A percentile compares a stretch with the other conserved stretches of the same genome.
These are phyloP conservation scores for Apogon talboti DNA, from an alignment of 2,797 vertebrate species.

Conservation along the genomic window DNA sequence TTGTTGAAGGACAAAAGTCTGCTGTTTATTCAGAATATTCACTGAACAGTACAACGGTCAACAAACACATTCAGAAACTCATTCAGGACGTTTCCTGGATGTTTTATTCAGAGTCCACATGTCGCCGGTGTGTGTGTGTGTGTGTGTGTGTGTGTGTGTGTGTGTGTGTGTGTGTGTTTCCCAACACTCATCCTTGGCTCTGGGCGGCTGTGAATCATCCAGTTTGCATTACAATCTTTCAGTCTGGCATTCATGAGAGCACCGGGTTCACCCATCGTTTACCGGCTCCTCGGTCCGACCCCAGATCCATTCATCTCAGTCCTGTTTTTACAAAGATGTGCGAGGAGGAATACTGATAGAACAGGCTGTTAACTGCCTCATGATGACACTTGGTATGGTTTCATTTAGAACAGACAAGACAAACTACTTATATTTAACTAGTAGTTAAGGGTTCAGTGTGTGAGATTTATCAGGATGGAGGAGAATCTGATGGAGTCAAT, in stretches of 20 bases:
- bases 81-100: conserved; percentile 4
- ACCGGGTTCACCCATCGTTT: conserved; percentile 39
- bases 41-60: not conserved
- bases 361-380: not conserved
- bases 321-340: conserved; percentile 12
- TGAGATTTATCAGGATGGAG: too few species aligned
- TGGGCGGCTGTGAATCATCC: conserved; percentile 60
- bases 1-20: not conserved
- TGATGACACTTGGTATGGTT: conserved; percentile 3
- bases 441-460: not conserved
- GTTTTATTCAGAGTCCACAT: conserved; percentile 42
- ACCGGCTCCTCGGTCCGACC: conserved; percentile 10
- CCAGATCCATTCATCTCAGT: conserved; percentile 3
- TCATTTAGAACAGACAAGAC: not conserved
- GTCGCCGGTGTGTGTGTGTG: conserved; percentile 15
- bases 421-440: conserved; percentile 11
- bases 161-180: conserved; percentile 25
- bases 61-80: conserved; percentile 11
- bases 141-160: conserved; percentile 30
- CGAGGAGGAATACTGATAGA: conserved; percentile 12
- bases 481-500: too few species aligned
- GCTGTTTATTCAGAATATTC: conserved; percentile 10
- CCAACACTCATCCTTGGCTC: conserved; percentile 37
- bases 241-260: conserved; percentile 44
- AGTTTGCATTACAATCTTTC: conserved; percentile 51